These are phyloP conservation scores for Spodoptera exigua DNA, from an alignment of 2,888 invertebrate genomes.

Conservation along the genomic window DNA sequence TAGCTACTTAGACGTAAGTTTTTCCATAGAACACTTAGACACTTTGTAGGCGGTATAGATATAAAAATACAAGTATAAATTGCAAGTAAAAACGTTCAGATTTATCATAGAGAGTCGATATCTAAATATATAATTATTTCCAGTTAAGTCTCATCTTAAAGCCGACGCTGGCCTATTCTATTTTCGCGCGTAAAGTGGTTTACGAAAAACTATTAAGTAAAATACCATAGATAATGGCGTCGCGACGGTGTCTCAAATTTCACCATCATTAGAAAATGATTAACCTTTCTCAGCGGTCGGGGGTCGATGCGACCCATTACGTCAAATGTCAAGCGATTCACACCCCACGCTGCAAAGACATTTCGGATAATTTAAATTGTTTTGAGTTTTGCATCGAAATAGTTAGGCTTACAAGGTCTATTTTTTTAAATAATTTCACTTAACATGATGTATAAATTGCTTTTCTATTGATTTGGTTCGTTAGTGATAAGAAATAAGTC, in stretches of 20 bases:
- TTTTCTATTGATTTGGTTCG: no score
- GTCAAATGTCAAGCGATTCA: conserved; percentile 80
- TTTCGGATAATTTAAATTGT: conserved; percentile 20
- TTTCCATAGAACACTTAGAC: no score
- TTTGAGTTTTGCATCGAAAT: not conserved
- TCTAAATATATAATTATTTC: no score
- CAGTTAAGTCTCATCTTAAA: not conserved
- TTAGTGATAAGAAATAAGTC: no score
- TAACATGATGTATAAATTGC: no score
- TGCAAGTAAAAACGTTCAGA: no score
- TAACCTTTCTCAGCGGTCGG: conserved; percentile 79
- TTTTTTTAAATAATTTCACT: no score
- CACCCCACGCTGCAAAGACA: conserved; percentile 63
- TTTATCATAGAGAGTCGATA: no score
- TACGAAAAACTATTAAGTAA: conserved; percentile 50
- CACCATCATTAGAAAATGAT: conserved; percentile 85
- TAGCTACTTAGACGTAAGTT: no score
- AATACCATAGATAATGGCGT: conserved; percentile 52
- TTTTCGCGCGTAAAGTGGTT: conserved; percentile 22
- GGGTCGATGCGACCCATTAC: conserved; percentile 78
- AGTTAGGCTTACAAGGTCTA: no score
- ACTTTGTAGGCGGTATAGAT: no score
- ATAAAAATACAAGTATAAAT: no score
- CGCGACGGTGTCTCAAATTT: conserved; percentile 61
- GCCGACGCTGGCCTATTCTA: not conserved